Base-by-base conservation (phyloP, 2,888 invertebrate genomes). In the Catocala nupta region DNA sequence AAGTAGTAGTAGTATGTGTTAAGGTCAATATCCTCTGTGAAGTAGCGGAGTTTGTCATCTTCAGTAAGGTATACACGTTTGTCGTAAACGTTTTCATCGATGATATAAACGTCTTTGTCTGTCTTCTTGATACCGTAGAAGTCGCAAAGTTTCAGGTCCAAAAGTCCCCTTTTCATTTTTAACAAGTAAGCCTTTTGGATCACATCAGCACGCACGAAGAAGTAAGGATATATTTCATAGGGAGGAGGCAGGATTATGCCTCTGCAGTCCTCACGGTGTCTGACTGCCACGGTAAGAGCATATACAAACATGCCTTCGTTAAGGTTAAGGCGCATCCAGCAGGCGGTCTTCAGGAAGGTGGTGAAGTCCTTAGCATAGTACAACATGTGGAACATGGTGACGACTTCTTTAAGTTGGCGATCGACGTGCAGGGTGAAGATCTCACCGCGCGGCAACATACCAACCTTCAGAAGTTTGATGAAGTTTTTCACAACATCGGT, bases 21-120 rank as follows among this genome's bases (percentile, higher is more conserved):
- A 9, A 96, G 89, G 63, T 95, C 96, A 73, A 96, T 94, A 77
- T 96, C 96, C 83, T 96, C 96, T 10, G 95, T 95, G 86, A 96
- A 96, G 85, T 96, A 96, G 64, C 95, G 94, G 33, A 96, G 88
- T 54, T 87, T 93, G 81, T 95, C 95, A 73, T 96, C 96, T 1
- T 90, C 88, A 75, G 94, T 94, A 48, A 95, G 86, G 70, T 91
- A 89, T 12, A 87, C 95, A 77, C 95, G 94, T 81, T 77, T 89
- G 82, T 95, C 96, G 62, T 95, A 96, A 77, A 96, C 94, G 86
- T 97, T 97, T 44, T 96, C 95, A 63, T 96, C 95, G 64, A 97
- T 95, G 13, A 96, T 94, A 77, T 95, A 95, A 5, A 94, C 89
- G 55, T 95, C 90, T 48, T 95, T 92, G 66, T 92, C 91, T 5